Conservation (phyloP, 2,113 vertebrate genomes). For the Tragelaphus scriptus region DNA sequence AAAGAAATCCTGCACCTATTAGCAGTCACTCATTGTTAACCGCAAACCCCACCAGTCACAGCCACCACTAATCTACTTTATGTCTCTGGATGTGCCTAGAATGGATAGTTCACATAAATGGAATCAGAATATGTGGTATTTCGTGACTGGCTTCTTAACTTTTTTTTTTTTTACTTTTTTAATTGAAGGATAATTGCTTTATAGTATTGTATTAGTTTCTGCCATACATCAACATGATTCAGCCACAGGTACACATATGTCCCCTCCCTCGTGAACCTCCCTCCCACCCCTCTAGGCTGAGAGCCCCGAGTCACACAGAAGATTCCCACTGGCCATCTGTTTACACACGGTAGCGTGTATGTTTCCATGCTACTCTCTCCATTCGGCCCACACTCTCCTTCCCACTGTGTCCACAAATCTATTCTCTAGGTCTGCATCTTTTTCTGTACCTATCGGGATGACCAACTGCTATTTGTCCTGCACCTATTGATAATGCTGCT, state of each 20-base stretch:
- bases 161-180: background rate
- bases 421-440: background rate
- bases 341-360: accelerated
- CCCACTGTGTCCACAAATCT: background rate
- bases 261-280: background rate
- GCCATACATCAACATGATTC: background rate
- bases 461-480: background rate
- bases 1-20: background rate
- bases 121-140: background rate
- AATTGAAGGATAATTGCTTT: background rate
- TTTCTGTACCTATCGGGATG: background rate
- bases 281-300: background rate
- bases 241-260: background rate
- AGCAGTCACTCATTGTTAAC: background rate
- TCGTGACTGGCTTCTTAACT: background rate
- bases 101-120: background rate
- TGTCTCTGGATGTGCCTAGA: background rate
- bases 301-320: background rate
- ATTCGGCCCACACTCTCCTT: background rate
- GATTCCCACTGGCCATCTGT: background rate
- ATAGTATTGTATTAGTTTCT: background rate
- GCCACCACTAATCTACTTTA: background rate
- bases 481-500: background rate
- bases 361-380: background rate
- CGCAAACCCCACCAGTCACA: background rate